Evolutionary conservation across 2,797 vertebrate species (phyloP).

Genomic region (Nyctibius grandis): DNA sequence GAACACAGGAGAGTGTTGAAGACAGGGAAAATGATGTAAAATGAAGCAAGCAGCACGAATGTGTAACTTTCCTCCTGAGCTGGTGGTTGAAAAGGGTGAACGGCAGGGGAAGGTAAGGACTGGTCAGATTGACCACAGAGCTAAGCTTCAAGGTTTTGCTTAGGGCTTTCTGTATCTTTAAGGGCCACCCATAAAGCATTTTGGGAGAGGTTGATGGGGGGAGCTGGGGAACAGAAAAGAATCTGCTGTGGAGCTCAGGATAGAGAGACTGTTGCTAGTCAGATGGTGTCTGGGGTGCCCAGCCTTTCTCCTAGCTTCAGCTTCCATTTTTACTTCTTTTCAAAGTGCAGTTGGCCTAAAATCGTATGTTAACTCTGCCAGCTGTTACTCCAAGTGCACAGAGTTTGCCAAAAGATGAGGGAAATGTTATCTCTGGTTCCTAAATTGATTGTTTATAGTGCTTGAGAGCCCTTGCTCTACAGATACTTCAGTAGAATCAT

Average conservation of each 20-base stretch:
- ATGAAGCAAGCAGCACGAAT: background rate
- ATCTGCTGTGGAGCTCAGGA: background rate
- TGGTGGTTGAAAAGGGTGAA: background rate
- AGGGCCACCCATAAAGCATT: background rate
- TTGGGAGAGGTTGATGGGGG: background rate
- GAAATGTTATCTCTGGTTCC: background rate
- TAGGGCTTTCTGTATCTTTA: background rate
- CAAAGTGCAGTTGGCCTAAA: background rate
- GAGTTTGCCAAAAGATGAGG: background rate
- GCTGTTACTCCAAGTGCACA: background rate
- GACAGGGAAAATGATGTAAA: background rate
- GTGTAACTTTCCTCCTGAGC: background rate
- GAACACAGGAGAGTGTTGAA: background rate
- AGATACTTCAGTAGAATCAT: background rate
- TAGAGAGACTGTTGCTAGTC: background rate
- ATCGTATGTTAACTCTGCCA: accelerated
- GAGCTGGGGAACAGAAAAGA: background rate
- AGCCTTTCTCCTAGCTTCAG: background rate
- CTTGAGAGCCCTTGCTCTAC: background rate
- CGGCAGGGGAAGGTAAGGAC: background rate
- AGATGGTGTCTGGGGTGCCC: background rate
- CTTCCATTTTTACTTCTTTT: background rate
- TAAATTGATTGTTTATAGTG: accelerated
- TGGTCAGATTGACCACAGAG: accelerated
- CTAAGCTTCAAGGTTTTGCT: background rate